Evolutionary conservation across 1,140 invertebrate species (phyloP), one percentile per base, ranked within the genome.

Genomic region (Magallana ariakensis): DNA sequence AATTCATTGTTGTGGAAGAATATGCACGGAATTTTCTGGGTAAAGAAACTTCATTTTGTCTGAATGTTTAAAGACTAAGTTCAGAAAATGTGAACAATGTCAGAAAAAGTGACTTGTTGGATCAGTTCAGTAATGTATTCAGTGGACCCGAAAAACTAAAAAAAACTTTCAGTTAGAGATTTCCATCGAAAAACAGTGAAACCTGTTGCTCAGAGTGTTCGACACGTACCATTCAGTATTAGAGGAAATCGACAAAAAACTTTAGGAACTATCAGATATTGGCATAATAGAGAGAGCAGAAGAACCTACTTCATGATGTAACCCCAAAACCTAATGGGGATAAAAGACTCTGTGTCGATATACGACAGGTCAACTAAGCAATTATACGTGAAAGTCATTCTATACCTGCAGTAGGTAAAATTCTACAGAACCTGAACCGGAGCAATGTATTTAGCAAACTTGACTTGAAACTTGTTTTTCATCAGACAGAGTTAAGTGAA

Each of bases 311-410:
- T 13, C 82, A 22, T 90, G 89, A 86, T 6, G 54, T 88, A 16
- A 82, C 88, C 33, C 87, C 90, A 1, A 90, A 92, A 55, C 22
- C 10, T 19, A 86, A 84, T 46, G 70, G 53, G 0, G 89, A 91
- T 19, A 90, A 92, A 0, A 80, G 92, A 22, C 46, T 91, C 1
- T 92, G 92, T 86, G 90, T 93, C 1, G 91, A 93, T 58, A 93
- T 93, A 92, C 83, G 87, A 60, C 19, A 84, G 26, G 89, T 90
- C 0, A 91, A 91, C 80, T 19, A 70, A 55, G 88, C 88, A 3
- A 87, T 93, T 16, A 19, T 84, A 53, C 15, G 90, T 1, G 91
- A 93, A 86, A 57, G 91, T 26, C 88, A 91, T 85, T 83, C 85
- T 0, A 93, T 90, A 0, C 90, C 93, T 13, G 92, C 90, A 15